Evolutionary conservation across 2,888 invertebrate genomes (phyloP), one percentile per base, ranked within the genome.

Genomic region (Sinhomidia bicolor): DNA sequence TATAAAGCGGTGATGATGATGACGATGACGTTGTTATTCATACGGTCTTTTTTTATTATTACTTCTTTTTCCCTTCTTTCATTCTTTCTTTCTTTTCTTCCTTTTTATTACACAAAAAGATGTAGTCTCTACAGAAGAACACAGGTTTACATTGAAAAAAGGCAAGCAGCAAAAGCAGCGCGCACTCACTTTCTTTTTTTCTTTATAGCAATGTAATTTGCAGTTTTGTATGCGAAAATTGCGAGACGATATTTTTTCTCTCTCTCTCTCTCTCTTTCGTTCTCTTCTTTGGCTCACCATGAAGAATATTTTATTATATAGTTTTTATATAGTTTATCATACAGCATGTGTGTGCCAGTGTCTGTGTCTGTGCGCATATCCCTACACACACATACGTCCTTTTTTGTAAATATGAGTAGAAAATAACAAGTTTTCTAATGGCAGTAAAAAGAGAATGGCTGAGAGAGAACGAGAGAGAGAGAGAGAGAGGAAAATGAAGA

Each of bases 221-320:
- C 54, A 89, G 81, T 74, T 81, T 87, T 87, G 47, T 85, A 65
- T 57, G 51, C 36, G 23, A 80, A 80, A 84, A 57, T 82, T 84
- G 32, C 84, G 20, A 84, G 62, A 68, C 44, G 62, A 74, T 74
- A 12, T 74, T 41, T 80, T 80, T 44, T 60, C 26, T 32, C n/a
- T 29, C 20, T 79, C 57, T 79, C 57, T 71, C 26, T 36, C 41
- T 57, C 17, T 10, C 32, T 7, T 51, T 20, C 44, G 5, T 17
- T 2, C 57, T 57, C 23, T 23, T 41, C 32, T 41, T 71, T 65
- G 1, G 9, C 7, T 5, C 17, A 62, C 29, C 10, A 57, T 57
- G 20, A 3, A 36, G 7, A 36, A 3, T 36, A 36, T 36, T n/a
- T 51, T 51, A 1, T 14, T 54, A 23, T 57, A 57, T 10, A 54